Conservation (phyloP, 2,797 vertebrate species). For the Enteromius fasciolatus region DNA sequence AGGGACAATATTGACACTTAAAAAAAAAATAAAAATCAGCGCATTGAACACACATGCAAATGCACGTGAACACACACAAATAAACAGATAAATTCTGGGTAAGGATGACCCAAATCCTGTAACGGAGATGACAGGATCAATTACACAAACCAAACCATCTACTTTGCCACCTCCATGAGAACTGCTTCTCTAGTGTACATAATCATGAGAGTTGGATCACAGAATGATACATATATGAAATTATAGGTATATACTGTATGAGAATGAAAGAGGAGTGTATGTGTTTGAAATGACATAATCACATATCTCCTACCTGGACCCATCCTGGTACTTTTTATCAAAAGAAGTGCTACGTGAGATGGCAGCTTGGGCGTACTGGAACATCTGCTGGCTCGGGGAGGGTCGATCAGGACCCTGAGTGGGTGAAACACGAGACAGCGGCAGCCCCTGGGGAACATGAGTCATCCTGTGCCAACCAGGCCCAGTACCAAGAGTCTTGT, state of each 20-base stretch:
- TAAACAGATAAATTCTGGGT: background rate
- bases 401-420: slow-evolving; percentile 79
- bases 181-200: background rate
- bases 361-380: slow-evolving; percentile 79
- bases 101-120: slow-evolving; percentile 8
- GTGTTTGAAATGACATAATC: background rate
- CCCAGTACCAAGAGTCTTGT: slow-evolving; percentile 77
- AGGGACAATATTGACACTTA: background rate
- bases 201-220: background rate
- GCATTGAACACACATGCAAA: background rate
- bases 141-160: slow-evolving; percentile 27
- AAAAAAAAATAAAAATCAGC: background rate
- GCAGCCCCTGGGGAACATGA: slow-evolving; percentile 78
- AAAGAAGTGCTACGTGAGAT: slow-evolving; percentile 87
- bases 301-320: slow-evolving; percentile 76
- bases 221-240: background rate
- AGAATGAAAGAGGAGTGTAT: background rate
- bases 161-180: background rate
- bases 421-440: slow-evolving; percentile 80
- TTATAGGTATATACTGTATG: background rate
- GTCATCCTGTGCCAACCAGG: slow-evolving; percentile 84
- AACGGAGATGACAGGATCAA: slow-evolving; percentile 3
- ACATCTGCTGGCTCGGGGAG: slow-evolving; percentile 81
- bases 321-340: slow-evolving; percentile 84
- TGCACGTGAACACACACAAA: background rate